Percentiles rank a stretch among this genome's conserved stretches.
Conservation (phyloP, 2,797 vertebrate species). For the Sebastolobus altivelis region DNA sequence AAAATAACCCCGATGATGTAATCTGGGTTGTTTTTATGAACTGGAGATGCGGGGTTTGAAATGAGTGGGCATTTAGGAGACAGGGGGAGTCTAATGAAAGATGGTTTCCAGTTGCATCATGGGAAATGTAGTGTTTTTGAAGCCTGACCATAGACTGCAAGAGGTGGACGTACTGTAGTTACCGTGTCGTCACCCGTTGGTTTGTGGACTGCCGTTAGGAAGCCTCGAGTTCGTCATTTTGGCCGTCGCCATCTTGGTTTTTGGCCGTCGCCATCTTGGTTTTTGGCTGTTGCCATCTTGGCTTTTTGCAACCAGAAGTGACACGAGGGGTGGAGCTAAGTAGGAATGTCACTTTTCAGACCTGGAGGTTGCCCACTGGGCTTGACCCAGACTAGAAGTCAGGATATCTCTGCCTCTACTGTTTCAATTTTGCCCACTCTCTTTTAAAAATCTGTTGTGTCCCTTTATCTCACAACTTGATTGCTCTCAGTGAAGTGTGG, state of each 20-base stretch:
- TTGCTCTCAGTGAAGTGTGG: background rate
- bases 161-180: background rate
- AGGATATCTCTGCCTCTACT: background rate
- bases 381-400: background rate
- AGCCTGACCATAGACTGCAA: background rate
- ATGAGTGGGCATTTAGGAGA: background rate
- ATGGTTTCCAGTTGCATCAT: slow-evolving; percentile 3
- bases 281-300: too few species aligned
- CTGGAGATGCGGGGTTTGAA: background rate
- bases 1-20: background rate
- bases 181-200: too few species aligned
- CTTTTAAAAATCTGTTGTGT: background rate
- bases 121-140: slow-evolving; percentile 7
- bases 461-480: background rate
- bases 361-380: too few species aligned
- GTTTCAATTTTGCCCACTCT: background rate
- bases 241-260: too few species aligned
- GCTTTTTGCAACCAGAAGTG: too few species aligned
- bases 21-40: background rate
- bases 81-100: background rate
- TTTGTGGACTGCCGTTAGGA: too few species aligned
- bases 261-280: too few species aligned
- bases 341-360: too few species aligned
- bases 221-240: too few species aligned
- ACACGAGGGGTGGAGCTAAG: too few species aligned